Conservation (phyloP, 1,140 invertebrate species). For the Pogonognathellus flavescens region DNA sequence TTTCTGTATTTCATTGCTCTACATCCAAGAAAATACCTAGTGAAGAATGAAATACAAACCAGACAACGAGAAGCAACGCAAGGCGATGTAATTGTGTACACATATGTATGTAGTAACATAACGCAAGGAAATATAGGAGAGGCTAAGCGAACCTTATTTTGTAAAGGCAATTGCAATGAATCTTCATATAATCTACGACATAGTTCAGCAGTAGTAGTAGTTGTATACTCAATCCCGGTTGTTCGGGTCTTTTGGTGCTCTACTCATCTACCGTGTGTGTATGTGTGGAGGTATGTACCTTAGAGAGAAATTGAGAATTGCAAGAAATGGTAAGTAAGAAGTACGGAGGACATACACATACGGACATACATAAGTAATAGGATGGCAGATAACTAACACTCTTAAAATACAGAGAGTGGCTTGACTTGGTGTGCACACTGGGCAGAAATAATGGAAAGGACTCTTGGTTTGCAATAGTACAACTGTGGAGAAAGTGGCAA, state of each 20-base stretch:
- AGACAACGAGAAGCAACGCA: neutral
- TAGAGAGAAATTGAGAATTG: neutral
- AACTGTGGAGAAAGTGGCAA: slow-evolving; percentile 37
- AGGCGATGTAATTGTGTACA: neutral
- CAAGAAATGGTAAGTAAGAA: slow-evolving; percentile 2
- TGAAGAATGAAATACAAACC: neutral
- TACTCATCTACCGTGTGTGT: neutral
- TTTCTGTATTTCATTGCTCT: slow-evolving; percentile 44
- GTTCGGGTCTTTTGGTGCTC: neutral
- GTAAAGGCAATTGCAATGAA: slow-evolving; percentile 59
- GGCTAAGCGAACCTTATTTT: slow-evolving; percentile 41
- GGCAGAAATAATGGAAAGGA: slow-evolving; percentile 14
- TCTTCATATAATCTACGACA: slow-evolving; percentile 57
- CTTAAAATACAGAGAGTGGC: slow-evolving; percentile 35
- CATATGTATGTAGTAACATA: neutral
- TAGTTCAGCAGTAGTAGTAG: no score
- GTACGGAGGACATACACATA: slow-evolving; percentile 27
- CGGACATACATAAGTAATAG: slow-evolving; percentile 45
- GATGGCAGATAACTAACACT: slow-evolving; percentile 41
- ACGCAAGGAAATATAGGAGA: slow-evolving; percentile 6
- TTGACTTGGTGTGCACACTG: slow-evolving; percentile 14
- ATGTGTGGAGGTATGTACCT: neutral
- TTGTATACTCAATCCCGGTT: neutral
- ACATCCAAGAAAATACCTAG: slow-evolving; percentile 16
- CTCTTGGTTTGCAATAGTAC: slow-evolving; percentile 20